Evolutionary conservation across 2,888 invertebrate species (phyloP), one percentile per base, ranked within the genome.

Genomic region (Heliconius erato): DNA sequence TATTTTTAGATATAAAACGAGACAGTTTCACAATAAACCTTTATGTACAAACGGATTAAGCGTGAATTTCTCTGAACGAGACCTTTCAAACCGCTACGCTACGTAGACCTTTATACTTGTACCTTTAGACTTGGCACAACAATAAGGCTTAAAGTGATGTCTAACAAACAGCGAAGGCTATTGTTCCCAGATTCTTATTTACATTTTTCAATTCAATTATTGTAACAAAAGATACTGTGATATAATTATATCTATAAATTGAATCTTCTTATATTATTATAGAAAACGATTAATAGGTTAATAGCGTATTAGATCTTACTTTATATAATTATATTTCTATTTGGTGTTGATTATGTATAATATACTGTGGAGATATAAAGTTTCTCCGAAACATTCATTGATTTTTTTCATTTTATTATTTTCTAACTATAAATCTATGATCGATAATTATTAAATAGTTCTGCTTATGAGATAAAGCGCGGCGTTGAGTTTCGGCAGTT

Each of bases 121-220:
- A 72, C 44, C 72, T 72, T 72, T 44, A 82, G 83, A 80, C 83
- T 83, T 82, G 80, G 72, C 65, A 65, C 40, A 83, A 81, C 83
- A 85, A 82, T 82, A 59, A 68, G 71, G 67, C 67, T 81, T 71
- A 79, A 85, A 85, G 76, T 83, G 76, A 65, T 83, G 67, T 72
- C 79, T 81, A 81, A 80, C 83, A 72, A 82, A 83, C 82, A 80
- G 83, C 74, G 80, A 68, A 35, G 79, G n/a, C 81, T 80, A 80
- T 84, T 84, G 83, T 84, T 80, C 40, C 23, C 40, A 23, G 71
- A 32, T 78, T 65, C 63, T 40, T 78, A 69, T 79, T 78, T 78
- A 49, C 28, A 79, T 59, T 63, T 81, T 74, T 77, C 54, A 69
- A 59, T 54, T 23, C 44, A 77, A 77, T 81, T 80, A 74, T 67